Conservation (phyloP, 2,888 invertebrate genomes). For the Girardia tigrina region DNA sequence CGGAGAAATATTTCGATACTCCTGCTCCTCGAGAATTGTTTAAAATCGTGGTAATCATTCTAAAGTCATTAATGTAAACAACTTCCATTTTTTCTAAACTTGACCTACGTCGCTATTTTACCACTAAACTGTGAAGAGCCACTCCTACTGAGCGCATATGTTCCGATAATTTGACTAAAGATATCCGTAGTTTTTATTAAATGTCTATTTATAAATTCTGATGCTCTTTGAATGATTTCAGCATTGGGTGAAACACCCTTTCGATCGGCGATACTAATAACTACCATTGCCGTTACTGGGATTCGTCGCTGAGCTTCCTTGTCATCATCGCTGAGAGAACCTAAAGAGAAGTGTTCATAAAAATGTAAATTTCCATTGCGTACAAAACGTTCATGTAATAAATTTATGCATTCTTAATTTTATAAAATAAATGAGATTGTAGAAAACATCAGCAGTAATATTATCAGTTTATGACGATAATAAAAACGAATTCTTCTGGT, state of each 20-base stretch:
- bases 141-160: conserved; percentile 60
- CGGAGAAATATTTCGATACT: conserved; percentile 37
- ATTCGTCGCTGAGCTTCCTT: conserved; percentile 24
- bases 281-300: conserved; percentile 26
- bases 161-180: conserved; percentile 70
- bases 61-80: not conserved
- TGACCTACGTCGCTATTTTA: not conserved
- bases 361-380: too few species aligned
- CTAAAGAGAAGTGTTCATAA: too few species aligned
- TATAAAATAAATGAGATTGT: too few species aligned
- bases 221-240: not conserved
- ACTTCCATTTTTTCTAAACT: not conserved
- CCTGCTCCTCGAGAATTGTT: not conserved
- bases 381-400: too few species aligned
- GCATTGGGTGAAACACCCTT: conserved; percentile 9
- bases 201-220: conserved; percentile 65
- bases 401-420: too few species aligned
- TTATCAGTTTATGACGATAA: too few species aligned
- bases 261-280: not conserved
- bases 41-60: not conserved
- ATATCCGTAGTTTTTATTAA: conserved; percentile 60
- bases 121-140: not conserved
- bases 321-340: not conserved
- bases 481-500: too few species aligned
- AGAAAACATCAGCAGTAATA: too few species aligned